These are phyloP conservation scores for Thomomys bottae DNA, from an alignment of 2,113 vertebrate species.

Conservation along the genomic window DNA sequence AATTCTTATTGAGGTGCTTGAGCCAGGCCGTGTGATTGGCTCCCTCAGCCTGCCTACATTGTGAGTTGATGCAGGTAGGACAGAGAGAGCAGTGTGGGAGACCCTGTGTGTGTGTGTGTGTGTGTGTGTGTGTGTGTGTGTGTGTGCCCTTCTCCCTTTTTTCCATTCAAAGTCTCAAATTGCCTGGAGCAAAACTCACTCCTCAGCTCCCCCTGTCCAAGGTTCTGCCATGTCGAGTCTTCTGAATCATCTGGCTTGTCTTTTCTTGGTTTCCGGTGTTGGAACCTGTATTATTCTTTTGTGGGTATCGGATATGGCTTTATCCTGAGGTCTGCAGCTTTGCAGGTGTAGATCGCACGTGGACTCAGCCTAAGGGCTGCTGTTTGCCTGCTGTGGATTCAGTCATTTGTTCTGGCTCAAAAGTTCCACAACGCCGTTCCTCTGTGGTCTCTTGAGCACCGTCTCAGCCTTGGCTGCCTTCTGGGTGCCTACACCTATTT, in stretches of 20 bases:
- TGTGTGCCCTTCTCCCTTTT: too few relatives aligned
- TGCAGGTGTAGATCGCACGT: too few relatives aligned
- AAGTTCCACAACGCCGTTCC: rapidly evolving
- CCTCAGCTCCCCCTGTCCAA: not conserved
- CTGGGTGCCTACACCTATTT: rapidly evolving
- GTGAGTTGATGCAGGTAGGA: conserved; percentile 42
- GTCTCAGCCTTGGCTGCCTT: rapidly evolving
- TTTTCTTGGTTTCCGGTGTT: not conserved
- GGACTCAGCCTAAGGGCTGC: not conserved
- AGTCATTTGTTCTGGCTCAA: too few relatives aligned
- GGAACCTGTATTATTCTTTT: not conserved
- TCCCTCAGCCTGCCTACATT: not conserved
- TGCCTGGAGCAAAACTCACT: rapidly evolving
- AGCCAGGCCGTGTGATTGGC: conserved; percentile 43
- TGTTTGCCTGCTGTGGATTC: not conserved
- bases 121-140: too few relatives aligned
- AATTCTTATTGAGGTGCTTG: conserved; percentile 44
- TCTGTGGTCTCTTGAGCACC: rapidly evolving
- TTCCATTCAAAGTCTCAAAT: too few relatives aligned
- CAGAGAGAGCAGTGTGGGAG: not conserved
- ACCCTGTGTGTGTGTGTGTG: too few relatives aligned
- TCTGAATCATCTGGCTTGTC: not conserved
- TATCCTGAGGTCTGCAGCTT: not conserved
- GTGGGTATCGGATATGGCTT: rapidly evolving
- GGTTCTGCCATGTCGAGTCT: too few relatives aligned